Evolutionary conservation across 2,113 vertebrate species (phyloP).

Genomic region (Polypterus bichir): DNA sequence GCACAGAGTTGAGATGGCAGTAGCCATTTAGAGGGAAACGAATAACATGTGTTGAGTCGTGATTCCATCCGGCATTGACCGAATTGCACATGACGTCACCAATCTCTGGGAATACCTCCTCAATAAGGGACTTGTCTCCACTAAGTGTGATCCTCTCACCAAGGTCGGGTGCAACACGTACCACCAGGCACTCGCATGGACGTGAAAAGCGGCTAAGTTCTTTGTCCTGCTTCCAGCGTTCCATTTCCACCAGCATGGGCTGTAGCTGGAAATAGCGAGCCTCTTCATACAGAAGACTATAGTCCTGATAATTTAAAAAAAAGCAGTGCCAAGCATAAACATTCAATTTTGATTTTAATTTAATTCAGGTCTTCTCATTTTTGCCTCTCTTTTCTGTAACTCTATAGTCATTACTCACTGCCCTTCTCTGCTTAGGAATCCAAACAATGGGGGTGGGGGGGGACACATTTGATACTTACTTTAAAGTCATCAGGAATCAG

Average conservation of each 20-base stretch:
- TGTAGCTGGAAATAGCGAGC: constrained; percentile 85
- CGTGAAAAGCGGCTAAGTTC: constrained; percentile 51
- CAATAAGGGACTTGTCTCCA: constrained; percentile 66
- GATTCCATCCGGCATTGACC: constrained; percentile 68
- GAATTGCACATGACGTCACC: constrained; percentile 71
- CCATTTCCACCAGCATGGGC: constrained; percentile 76
- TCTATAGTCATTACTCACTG: too few relatives aligned
- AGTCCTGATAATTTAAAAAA: constrained; percentile 59
- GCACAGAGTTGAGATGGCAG: constrained; percentile 93
- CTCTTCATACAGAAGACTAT: constrained; percentile 84
- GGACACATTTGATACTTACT: constrained; percentile 52
- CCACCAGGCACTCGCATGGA: constrained; percentile 77
- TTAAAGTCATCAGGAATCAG: constrained; percentile 98
- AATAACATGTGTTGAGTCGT: constrained; percentile 69
- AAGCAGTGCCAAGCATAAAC: neutral
- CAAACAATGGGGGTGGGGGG: neutral
- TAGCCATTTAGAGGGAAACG: constrained; percentile 80
- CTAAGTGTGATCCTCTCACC: constrained; percentile 82
- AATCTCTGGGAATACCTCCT: constrained; percentile 85
- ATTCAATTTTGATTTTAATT: neutral
- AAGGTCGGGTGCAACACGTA: constrained; percentile 74
- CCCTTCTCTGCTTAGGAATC: neutral
- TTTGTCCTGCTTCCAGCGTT: constrained; percentile 73
- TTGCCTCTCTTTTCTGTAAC: too few relatives aligned
- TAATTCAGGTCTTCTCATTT: too few relatives aligned